phyloP scores from a whole-genome alignment of 23 tunicate genomes.

The Diplosoma virens region DNA sequence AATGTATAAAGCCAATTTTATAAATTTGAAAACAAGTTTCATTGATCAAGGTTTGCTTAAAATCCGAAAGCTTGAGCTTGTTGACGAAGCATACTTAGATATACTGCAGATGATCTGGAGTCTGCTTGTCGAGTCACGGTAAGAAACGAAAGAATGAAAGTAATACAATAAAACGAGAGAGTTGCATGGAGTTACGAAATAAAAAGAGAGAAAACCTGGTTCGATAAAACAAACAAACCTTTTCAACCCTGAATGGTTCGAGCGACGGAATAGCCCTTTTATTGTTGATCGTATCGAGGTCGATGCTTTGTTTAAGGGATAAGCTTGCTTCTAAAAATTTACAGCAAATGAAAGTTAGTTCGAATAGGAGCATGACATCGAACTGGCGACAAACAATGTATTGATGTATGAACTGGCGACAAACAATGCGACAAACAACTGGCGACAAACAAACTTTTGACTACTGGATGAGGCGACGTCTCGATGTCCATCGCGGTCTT shows the following conservation, averaged over 20 bases:
- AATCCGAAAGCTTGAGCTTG: constrained; percentile 73
- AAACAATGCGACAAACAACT: no score
- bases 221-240: constrained; percentile 9
- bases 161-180: neutral
- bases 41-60: constrained; percentile 69
- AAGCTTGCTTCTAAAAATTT: neutral
- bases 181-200: no score
- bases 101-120: constrained; percentile 68
- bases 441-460: constrained; percentile 9
- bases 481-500: constrained; percentile 32
- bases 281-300: constrained; percentile 17
- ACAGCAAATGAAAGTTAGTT: no score
- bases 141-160: neutral
- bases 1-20: no score
- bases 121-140: constrained; percentile 1
- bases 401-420: no score
- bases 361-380: no score
- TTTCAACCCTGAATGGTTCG: constrained; percentile 43
- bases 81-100: constrained; percentile 74
- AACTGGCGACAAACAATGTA: no score
- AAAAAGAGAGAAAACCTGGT: neutral
- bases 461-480: neutral
- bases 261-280: constrained; percentile 48
- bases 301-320: neutral
- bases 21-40: no score